Evolutionary conservation across 1,140 invertebrate species (phyloP), one percentile per base, ranked within the genome.

Genomic region (Belonocnema kinseyi): DNA sequence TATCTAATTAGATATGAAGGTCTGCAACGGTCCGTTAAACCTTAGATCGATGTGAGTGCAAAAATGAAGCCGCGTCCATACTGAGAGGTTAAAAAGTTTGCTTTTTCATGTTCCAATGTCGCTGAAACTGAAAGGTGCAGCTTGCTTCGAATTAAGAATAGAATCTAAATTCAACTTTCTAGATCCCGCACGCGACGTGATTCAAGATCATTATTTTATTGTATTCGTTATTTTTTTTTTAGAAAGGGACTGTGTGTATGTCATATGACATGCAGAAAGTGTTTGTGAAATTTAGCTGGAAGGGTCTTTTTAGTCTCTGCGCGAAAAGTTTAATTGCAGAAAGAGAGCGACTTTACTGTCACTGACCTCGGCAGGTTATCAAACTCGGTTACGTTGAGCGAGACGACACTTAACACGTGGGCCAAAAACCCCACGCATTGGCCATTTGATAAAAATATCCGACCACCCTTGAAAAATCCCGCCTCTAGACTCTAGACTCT

Each of bases 341-440:
- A 51, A 72, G 13, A 73, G 51, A 33, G 26, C 3, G 26, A 33
- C 77, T 78, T 80, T 77, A 61, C 80, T 83, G 82, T 81, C 82
- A 83, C 78, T 83, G 80, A 85, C 80, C 82, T 76, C 82, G 74
- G 72, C 58, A 72, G 84, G 78, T 82, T 81, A 82, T 85, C 82
- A 82, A 76, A 83, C 80, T 71, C 58, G 72, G 54, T 78, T 78
- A 78, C 72, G 61, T 70, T 77, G 80, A 53, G 56, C 75, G 66
- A 50, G 73, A 46, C 77, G 73, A 61, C 53, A 33, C 52, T 78
- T 80, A 33, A 80, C 79, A 84, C 82, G 78, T 79, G 78, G 76
- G 40, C 77, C 54, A 54, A 73, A 78, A 82, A 77, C 75, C 74
- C 82, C 84, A 85, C 82, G 79, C 77, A 72, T 79, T 75, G 77